Evolutionary conservation across 2,113 vertebrate species (phyloP).

Genomic region (Prunella himalayana): DNA sequence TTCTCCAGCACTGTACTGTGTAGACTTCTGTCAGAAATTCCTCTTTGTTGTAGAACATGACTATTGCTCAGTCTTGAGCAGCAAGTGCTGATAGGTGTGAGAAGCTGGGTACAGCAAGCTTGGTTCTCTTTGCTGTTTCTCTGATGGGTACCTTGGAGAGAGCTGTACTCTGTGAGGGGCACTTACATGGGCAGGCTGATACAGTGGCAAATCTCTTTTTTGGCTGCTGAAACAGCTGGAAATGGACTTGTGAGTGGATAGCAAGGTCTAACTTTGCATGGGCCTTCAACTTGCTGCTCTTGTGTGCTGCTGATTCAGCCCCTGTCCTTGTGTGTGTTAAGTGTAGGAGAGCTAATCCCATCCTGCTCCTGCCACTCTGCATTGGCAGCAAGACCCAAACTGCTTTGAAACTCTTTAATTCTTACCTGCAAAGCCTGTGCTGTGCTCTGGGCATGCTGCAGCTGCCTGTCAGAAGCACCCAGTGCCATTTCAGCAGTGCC

Average conservation of each 20-base stretch:
- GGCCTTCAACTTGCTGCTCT: not conserved
- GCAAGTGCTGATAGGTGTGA: not conserved
- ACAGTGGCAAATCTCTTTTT: not conserved
- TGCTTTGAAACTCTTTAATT: not conserved
- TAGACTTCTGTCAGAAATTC: not conserved
- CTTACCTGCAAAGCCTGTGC: not conserved
- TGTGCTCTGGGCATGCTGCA: not conserved
- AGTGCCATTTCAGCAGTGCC: not conserved
- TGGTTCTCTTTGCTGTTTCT: not conserved
- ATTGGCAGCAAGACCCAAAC: not conserved
- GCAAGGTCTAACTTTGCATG: not conserved
- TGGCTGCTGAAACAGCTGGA: not conserved
- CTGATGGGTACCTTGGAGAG: not conserved
- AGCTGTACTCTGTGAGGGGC: not conserved
- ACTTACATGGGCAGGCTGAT: not conserved
- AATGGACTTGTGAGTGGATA: not conserved
- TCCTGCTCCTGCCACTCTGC: not conserved
- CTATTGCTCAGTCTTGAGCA: not conserved
- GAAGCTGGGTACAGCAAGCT: not conserved
- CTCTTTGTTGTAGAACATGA: not conserved
- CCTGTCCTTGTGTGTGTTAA: fast-evolving
- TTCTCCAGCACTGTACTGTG: not conserved
- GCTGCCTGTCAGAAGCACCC: not conserved
- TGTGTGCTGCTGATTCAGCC: not conserved
- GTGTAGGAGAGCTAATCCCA: not conserved